Conservation (phyloP, 2,797 vertebrate genomes). For the Ibycter americanus region DNA sequence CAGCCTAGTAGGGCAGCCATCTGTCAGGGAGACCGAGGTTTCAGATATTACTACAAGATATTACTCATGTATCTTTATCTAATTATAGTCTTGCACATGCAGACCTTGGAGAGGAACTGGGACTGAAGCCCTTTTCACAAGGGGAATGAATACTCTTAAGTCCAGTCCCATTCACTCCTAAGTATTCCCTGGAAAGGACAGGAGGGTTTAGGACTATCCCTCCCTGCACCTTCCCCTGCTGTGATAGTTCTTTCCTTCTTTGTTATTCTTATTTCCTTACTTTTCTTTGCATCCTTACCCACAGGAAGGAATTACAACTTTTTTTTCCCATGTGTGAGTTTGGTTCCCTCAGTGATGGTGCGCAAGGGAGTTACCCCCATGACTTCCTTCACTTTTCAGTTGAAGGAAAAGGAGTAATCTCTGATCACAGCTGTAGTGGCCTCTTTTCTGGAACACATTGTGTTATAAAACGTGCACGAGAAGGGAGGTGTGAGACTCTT, state of each 20-base stretch:
- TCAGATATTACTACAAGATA: not conserved
- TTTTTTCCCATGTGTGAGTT: not conserved
- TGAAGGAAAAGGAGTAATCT: not conserved
- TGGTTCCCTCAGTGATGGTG: rapidly evolving
- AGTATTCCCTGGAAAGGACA: not conserved
- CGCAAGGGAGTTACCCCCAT: not conserved
- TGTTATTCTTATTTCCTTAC: not conserved
- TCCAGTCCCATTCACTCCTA: not conserved
- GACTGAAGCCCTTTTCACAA: not conserved
- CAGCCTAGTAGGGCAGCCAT: not conserved
- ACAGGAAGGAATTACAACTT: not conserved
- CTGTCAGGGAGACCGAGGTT: not conserved
- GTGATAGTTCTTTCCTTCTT: not conserved
- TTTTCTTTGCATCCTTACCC: not conserved
- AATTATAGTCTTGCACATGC: not conserved
- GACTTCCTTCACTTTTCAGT: not conserved
- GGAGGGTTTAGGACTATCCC: not conserved
- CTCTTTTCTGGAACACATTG: not conserved
- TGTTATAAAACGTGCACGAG: not conserved
- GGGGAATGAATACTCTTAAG: not conserved
- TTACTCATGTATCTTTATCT: not conserved
- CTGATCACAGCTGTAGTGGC: not conserved
- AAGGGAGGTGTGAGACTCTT: not conserved
- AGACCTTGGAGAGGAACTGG: not conserved
- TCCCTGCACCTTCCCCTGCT: not conserved